Base-by-base conservation (phyloP, 2,888 invertebrate species). In the Zaprionus obscuricornis region DNA sequence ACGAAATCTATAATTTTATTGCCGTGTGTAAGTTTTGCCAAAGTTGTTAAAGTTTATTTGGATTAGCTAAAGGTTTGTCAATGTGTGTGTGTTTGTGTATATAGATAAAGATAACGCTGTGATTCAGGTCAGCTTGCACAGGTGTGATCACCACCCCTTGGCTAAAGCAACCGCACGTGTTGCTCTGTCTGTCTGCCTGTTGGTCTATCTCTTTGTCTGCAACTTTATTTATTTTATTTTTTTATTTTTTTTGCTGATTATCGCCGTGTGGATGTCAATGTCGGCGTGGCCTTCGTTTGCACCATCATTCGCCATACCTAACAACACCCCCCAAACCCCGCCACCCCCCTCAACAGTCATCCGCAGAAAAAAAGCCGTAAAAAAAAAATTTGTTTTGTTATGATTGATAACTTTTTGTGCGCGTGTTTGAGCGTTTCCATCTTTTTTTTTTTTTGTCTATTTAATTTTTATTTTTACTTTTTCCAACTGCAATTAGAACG, bases 101-200 rank as follows among this genome's bases (percentile, higher is more conserved):
- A n/a, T n/a, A n/a, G n/a, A n/a, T n/a, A n/a, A n/a, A n/a, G n/a
- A 17, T 52, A n/a, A 34, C 13, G 31, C 2, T 14, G 20, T 16
- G 37, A 11, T 13, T 18, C 16, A 47, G 47, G 37, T 39, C 43
- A 33, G 3, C 22, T 14, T 20, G 26, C 10, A 33, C 51, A 47
- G 56, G 57, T 57, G 63, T 56, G 20, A 54, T 31, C 13, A 7
- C 13, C 1, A 7, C 13, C 1, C 1, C 31, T n/a, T 29, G 36
- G 10, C 26, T 24, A 8, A 11, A 26, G n/a, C n/a, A 7, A 6
- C 18, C 51, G 27, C 69, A 68, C 66, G 67, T 69, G 69, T 60
- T 17, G 17, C 29, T 24, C 26, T 10, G 27, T 22, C 31, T 42
- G 37, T n/a, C 2, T 33, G 26, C 20, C n/a, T n/a, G n/a, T n/a